Base-by-base conservation (phyloP, 2,888 invertebrate species). In the Drosophila borborema region DNA sequence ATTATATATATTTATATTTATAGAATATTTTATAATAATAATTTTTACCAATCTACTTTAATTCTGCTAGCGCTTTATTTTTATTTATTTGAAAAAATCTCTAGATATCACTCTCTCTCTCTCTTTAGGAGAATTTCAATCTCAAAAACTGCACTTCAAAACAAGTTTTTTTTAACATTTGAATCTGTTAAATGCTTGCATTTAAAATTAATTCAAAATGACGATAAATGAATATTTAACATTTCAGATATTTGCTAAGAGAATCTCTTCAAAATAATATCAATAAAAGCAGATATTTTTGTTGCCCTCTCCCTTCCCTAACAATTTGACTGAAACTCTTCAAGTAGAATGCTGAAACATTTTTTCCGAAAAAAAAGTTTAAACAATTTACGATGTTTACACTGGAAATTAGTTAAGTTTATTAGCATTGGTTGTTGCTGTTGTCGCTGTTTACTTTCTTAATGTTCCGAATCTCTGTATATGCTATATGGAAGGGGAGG, bases 371-470 rank as follows among this genome's bases (percentile, higher is more conserved):
- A 31, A n/a, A 23, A 41, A 45, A n/a, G 7, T 54, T 43, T 43
- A 18, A 51, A 49, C 46, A 51, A 65, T 59, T 55, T 41, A 55
- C 36, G 31, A 2, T 60, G 61, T 61, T 59, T 66, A 56, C 69
- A 31, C 18, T 54, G 8, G 4, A 63, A 71, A 75, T 74, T 59
- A 70, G 43, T 55, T n/a, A 34, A 10, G 43, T 69, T 64, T 53
- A 41, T 53, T 53, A 60, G 46, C 45, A 54, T 64, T 20, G 20
- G 20, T 75, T 55, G 64, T 61, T 51, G 64, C 58, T 51, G 46
- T 55, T 72, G 56, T 20, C 36, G 18, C 49, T 43, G 67, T 62
- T 64, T 55, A 62, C 16, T 65, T n/a, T 66, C 46, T 31, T 46
- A 41, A 53, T 58, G 60, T 59, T 62, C 64, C 48, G 64, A 53